These are phyloP conservation scores for Protonibea diacanthus DNA, from an alignment of 2,797 vertebrate genomes.

Conservation along the genomic window DNA sequence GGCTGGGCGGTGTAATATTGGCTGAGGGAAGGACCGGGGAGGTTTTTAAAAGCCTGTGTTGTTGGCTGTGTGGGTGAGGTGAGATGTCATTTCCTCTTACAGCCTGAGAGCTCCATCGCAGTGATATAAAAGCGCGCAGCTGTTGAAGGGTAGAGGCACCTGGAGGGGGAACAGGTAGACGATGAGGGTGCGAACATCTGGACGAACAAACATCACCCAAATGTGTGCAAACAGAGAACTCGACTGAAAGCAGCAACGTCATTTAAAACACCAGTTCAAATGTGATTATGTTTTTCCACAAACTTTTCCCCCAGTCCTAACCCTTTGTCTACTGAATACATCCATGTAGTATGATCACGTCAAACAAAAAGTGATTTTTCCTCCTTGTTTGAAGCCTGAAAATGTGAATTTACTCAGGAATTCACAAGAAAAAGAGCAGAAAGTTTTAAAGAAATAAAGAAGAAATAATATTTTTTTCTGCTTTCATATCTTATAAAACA, in stretches of 20 bases:
- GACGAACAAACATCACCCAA: not conserved
- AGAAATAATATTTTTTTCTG: not conserved
- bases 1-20: conserved; percentile 55
- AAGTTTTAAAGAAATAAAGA: not conserved
- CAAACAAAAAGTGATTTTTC: not conserved
- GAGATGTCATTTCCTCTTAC: conserved; percentile 72
- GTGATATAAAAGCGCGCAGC: conserved; percentile 65
- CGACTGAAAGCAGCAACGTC: not conserved
- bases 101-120: conserved; percentile 58
- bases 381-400: not conserved
- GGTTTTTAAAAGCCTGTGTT: conserved; percentile 75
- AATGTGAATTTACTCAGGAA: not conserved
- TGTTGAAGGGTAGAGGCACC: conserved; percentile 35
- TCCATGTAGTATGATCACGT: not conserved
- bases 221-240: not conserved
- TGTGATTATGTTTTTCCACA: not conserved
- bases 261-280: not conserved
- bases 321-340: not conserved
- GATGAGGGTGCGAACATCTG: conserved; percentile 19
- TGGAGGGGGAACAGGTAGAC: conserved; percentile 15
- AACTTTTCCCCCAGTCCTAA: not conserved
- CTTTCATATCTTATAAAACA: not conserved
- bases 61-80: conserved; percentile 63
- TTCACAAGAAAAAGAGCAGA: not conserved
- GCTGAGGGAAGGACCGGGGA: conserved; percentile 49